Base-by-base conservation (phyloP, 1,140 invertebrate species). In the Tribolium castaneum region DNA sequence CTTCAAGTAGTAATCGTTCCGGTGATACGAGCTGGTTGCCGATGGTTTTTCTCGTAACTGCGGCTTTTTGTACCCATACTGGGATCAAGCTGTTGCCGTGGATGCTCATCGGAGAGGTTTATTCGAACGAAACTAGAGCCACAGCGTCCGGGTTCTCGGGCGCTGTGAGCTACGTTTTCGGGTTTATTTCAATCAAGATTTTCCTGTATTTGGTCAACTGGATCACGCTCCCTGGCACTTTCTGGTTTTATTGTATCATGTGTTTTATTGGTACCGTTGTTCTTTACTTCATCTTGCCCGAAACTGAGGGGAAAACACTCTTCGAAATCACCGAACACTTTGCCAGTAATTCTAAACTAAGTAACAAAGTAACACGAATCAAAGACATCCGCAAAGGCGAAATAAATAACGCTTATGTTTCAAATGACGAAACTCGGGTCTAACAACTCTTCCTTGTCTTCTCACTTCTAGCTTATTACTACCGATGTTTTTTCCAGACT, bases 231-330 rank as follows among this genome's bases (percentile, higher is more conserved):
- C 90, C 91, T 13, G 93, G 93, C 1, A 92, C 91, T 0, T 93
- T 94, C 80, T 89, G 91, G 25, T 89, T 94, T 51, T 91, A 95
- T 83, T 92, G 78, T 19, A 16, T 19, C 12, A 89, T 92, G 77
- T 88, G 93, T 39, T 91, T 96, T 70, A 70, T 91, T 2, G 92
- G 93, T 2, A 85, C 91, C 5, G 66, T 90, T 2, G 82, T 88
- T 0, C 81, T 92, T 1, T 92, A 90, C 78, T 90, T 89, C 54
- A 84, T 87, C 3, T 79, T 90, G 51, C 95, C 94, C 1, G 95
- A 98, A 88, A 98, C 96, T 0, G 96, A 97, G 86, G 94, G 94
- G 0, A 92, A 93, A 83, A 92, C 92, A 0, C 86, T 97, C 2
- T 90, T 92, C 78, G 94, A 97, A 86, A 91, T 92, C 10, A 90